Conservation (phyloP, 2,113 vertebrate species). For the Cyprinodon variegatus region DNA sequence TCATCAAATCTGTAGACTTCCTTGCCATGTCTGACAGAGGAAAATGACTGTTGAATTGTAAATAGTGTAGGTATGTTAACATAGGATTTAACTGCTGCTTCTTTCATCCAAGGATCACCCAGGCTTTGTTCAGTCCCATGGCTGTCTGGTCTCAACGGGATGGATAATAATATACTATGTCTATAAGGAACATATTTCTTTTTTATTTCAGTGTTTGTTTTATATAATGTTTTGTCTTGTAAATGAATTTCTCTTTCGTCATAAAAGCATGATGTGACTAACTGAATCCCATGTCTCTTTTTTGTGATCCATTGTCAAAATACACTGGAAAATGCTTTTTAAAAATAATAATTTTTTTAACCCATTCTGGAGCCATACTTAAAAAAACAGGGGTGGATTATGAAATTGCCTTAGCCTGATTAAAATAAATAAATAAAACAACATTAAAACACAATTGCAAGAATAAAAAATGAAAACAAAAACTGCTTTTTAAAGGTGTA, state of each 20-base stretch:
- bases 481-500: no score
- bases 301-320: not conserved
- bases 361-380: no score
- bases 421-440: no score
- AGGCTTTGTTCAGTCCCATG: slow-evolving; percentile 72
- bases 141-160: slow-evolving; percentile 64
- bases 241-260: slow-evolving; percentile 74
- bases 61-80: slow-evolving; percentile 72
- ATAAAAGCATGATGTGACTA: slow-evolving; percentile 84
- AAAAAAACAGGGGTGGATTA: no score
- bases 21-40: slow-evolving; percentile 77
- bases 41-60: slow-evolving; percentile 79
- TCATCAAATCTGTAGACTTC: slow-evolving; percentile 76
- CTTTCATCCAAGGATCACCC: slow-evolving; percentile 61
- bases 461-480: no score
- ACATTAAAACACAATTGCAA: no score
- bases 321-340: not conserved
- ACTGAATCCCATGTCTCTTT: slow-evolving; percentile 48
- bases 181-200: slow-evolving; percentile 73
- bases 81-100: slow-evolving; percentile 65
- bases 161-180: slow-evolving; percentile 67
- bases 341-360: not conserved
- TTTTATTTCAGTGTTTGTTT: slow-evolving; percentile 78
- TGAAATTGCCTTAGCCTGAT: no score
- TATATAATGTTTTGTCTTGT: slow-evolving; percentile 82